phyloP scores from a whole-genome alignment of 2,797 vertebrate species.

The Bovichtus variegatus region DNA sequence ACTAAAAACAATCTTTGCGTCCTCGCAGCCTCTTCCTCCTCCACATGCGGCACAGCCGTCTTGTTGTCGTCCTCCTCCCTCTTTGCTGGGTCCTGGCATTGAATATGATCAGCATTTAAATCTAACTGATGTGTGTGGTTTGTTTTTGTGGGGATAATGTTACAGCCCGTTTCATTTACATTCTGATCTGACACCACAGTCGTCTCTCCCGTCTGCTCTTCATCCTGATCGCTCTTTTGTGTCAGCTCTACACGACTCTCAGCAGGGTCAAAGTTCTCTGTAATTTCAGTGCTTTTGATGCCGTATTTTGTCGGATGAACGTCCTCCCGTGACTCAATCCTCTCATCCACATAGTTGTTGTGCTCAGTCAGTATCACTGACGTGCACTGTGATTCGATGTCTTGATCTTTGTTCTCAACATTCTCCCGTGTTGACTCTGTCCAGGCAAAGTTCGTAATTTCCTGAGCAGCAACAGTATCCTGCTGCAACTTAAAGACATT shows the following conservation, averaged over 20 bases:
- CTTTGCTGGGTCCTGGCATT: slow-evolving; percentile 6
- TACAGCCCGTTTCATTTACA: slow-evolving; percentile 11
- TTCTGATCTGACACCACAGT: neutral
- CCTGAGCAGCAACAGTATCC: neutral
- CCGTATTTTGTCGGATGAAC: neutral
- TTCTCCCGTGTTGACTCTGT: slow-evolving; percentile 12
- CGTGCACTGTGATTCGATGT: neutral
- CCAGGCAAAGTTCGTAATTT: neutral
- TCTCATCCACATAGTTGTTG: neutral
- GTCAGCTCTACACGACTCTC: neutral
- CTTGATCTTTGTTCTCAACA: slow-evolving; percentile 4
- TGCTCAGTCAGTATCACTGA: slow-evolving; percentile 10
- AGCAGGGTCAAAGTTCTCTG: neutral
- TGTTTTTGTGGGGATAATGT: neutral
- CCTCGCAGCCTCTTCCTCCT: slow-evolving; percentile 23
- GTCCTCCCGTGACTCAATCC: neutral
- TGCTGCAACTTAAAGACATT: slow-evolving; percentile 14
- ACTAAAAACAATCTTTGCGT: slow-evolving; percentile 75
- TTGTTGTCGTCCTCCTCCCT: neutral
- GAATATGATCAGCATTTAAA: slow-evolving; percentile 12
- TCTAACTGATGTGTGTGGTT: neutral
- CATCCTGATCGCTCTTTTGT: neutral
- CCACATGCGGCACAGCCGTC: slow-evolving; percentile 9
- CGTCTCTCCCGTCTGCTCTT: neutral
- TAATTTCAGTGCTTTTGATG: neutral